Conservation (phyloP, 2,797 vertebrate genomes). For the Moxostoma hubbsi region DNA sequence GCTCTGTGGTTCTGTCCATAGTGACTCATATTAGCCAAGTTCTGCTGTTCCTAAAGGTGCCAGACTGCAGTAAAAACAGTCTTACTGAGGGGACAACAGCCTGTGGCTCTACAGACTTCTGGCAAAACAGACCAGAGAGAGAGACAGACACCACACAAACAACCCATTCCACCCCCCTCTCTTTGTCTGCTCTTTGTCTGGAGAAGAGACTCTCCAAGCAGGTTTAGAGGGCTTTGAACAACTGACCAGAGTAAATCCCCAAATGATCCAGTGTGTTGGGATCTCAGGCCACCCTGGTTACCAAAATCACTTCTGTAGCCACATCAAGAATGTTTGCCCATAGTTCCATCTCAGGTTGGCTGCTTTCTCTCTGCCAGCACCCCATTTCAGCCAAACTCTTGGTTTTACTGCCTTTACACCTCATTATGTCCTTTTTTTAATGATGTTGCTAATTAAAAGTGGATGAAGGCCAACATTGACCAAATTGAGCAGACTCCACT, state of each 20-base stretch:
- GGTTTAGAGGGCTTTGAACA: constrained; percentile 52
- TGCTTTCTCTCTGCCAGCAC: constrained; percentile 31
- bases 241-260: constrained; percentile 50
- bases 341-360: constrained; percentile 13
- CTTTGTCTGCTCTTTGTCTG: too few relatives aligned
- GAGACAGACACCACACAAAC: constrained; percentile 64
- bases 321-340: constrained; percentile 47
- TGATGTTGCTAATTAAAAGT: constrained; percentile 48
- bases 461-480: constrained; percentile 45
- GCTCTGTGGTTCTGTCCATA: background rate
- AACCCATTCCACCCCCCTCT: too few relatives aligned
- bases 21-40: constrained; percentile 26
- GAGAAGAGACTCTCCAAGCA: background rate
- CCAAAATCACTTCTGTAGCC: constrained; percentile 55
- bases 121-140: constrained; percentile 27
- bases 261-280: constrained; percentile 43
- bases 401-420: constrained; percentile 22
- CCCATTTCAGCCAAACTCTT: constrained; percentile 47
- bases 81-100: constrained; percentile 44
- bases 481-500: constrained; percentile 38
- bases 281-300: constrained; percentile 53
- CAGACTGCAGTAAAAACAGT: constrained; percentile 35
- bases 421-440: constrained; percentile 47
- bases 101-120: constrained; percentile 47
- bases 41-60: constrained; percentile 62